These are phyloP conservation scores for Drosophila virilis DNA, from an alignment of 1,140 invertebrate genomes.

Conservation along the genomic window DNA sequence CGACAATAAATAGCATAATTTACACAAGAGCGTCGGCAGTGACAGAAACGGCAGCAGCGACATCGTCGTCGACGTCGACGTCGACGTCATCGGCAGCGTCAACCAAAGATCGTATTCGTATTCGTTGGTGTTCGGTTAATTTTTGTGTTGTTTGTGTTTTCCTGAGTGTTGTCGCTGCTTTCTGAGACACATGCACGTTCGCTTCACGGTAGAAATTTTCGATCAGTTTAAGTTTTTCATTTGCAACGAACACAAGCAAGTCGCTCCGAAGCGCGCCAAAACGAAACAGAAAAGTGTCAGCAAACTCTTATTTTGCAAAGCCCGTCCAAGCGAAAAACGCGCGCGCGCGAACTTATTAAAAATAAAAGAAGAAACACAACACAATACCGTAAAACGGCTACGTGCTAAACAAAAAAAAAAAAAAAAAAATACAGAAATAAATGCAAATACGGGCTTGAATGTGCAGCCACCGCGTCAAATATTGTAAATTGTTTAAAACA, in stretches of 20 bases:
- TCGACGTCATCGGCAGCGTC: conserved; percentile 23
- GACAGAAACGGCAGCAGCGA: conserved; percentile 13
- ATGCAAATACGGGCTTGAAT: conserved; percentile 44
- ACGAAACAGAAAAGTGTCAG: conserved; percentile 52
- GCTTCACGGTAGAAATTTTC: conserved; percentile 73
- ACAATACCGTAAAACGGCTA: conserved; percentile 26
- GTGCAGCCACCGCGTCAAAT: conserved; percentile 41
- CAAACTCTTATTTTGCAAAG: conserved; percentile 34
- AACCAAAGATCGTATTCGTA: conserved; percentile 42
- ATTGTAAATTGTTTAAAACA: conserved; percentile 54
- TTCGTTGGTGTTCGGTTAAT: conserved; percentile 41
- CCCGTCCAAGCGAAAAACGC: conserved; percentile 32
- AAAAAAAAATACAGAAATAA: conserved; percentile 41
- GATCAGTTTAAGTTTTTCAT: conserved; percentile 83
- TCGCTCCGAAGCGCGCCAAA: conserved; percentile 56
- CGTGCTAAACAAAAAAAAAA: conserved; percentile 53
- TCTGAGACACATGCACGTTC: conserved; percentile 53
- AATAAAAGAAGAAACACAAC: conserved; percentile 22
- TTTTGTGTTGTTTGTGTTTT: conserved; percentile 27
- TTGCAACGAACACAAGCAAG: conserved; percentile 79
- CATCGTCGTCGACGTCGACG: conserved; percentile 23
- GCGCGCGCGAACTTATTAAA: conserved; percentile 42
- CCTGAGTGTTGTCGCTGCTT: conserved; percentile 42
- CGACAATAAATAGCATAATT: conserved; percentile 72
- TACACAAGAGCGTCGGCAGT: conserved; percentile 55